A percentile compares a stretch with the other conserved stretches of the same genome.
Conservation (phyloP, 2,113 vertebrate genomes). For the Sporophila hypoxantha region DNA sequence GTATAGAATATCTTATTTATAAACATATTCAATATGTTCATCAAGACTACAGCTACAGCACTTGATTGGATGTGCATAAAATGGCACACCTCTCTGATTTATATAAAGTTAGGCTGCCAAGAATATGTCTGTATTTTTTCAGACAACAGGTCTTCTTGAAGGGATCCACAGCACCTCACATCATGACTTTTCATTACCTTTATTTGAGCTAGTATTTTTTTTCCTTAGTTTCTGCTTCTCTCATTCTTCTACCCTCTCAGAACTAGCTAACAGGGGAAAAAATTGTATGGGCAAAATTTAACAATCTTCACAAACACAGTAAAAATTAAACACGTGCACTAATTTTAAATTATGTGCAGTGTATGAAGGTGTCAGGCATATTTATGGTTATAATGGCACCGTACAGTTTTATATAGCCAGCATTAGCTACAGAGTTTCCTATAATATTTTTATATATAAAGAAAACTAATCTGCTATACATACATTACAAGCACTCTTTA, state of each 20-base stretch:
- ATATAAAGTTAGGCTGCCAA: neutral
- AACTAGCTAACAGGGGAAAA: neutral
- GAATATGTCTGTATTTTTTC: slow-evolving; percentile 10
- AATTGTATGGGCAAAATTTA: neutral
- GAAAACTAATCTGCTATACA: neutral
- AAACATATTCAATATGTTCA: neutral
- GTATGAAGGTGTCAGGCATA: neutral
- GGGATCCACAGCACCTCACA: neutral
- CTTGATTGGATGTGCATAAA: neutral
- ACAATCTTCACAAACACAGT: neutral
- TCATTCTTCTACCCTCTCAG: neutral
- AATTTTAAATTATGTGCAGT: neutral
- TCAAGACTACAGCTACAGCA: neutral
- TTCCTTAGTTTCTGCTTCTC: neutral
- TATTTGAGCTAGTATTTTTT: neutral
- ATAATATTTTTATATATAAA: neutral
- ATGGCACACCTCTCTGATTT: neutral
- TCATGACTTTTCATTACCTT: neutral
- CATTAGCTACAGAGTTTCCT: neutral
- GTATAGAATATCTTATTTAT: neutral
- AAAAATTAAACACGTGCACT: neutral
- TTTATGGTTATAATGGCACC: neutral
- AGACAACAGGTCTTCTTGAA: slow-evolving; percentile 1
- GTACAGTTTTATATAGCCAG: neutral
- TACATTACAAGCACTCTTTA: neutral